Percentiles rank a stretch among this genome's conserved stretches.
Conservation (phyloP, 1,140 invertebrate genomes). For the Drosophila sulfurigaster region DNA sequence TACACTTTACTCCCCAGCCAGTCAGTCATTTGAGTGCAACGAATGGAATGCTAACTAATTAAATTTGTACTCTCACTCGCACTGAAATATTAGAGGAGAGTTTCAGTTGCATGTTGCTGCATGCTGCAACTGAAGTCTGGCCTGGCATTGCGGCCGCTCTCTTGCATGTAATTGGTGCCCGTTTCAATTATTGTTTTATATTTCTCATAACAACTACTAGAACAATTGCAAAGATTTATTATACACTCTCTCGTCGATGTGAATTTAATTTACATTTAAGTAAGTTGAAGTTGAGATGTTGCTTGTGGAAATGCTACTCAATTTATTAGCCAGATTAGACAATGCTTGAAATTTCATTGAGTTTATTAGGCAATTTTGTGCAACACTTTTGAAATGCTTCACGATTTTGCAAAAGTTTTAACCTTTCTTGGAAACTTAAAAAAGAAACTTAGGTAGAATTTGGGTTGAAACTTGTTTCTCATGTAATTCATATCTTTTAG, state of each 20-base stretch:
- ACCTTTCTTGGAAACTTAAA: too few species aligned
- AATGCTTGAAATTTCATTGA: background rate
- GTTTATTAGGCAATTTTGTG: background rate
- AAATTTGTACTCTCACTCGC: constrained; percentile 48
- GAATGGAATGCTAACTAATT: constrained; percentile 51
- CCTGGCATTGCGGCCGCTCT: constrained; percentile 12
- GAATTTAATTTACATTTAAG: constrained; percentile 3
- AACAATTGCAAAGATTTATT: constrained; percentile 9
- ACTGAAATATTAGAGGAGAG: constrained; percentile 37
- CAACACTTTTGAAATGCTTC: background rate
- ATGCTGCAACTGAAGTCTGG: constrained; percentile 12
- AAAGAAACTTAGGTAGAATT: too few species aligned
- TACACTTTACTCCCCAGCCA: constrained; percentile 3
- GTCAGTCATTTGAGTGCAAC: constrained; percentile 40
- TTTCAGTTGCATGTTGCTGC: constrained; percentile 2
- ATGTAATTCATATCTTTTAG: too few species aligned
- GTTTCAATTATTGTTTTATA: constrained; percentile 34
- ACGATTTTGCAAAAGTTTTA: background rate
- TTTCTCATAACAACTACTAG: constrained; percentile 13
- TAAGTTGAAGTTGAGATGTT: background rate
- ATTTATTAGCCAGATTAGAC: background rate
- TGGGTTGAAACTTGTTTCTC: background rate
- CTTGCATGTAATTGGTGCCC: constrained; percentile 42
- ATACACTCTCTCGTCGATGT: background rate
- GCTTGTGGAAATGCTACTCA: background rate